A percentile compares a stretch with the other conserved stretches of the same genome.
Conservation (phyloP, 2,113 vertebrate species). For the Baryphthengus martii region DNA sequence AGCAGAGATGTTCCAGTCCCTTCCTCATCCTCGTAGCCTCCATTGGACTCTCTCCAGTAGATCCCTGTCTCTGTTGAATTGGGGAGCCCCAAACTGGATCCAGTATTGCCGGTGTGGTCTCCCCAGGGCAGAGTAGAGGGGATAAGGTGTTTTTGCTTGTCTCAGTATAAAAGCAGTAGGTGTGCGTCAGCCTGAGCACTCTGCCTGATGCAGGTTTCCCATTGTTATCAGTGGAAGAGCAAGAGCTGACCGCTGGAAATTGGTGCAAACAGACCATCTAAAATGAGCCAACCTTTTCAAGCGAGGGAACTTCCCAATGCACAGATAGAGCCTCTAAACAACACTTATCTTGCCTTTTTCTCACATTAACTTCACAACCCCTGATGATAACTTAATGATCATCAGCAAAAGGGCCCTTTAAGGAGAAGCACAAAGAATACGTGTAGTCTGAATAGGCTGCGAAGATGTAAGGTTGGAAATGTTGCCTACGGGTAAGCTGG, state of each 20-base stretch:
- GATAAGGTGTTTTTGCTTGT: not conserved
- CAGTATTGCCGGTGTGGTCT: too few species aligned
- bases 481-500: fast-evolving
- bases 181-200: not conserved
- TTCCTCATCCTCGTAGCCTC: too few species aligned
- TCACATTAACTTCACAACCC: not conserved
- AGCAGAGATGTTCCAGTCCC: too few species aligned
- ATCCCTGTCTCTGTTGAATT: too few species aligned
- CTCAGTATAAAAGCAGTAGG: not conserved
- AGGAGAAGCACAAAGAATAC: not conserved
- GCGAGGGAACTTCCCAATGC: not conserved
- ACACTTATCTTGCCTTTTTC: not conserved
- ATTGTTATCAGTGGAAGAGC: not conserved
- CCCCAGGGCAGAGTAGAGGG: too few species aligned
- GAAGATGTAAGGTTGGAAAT: not conserved
- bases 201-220: not conserved
- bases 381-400: not conserved
- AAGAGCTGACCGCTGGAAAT: not conserved
- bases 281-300: not conserved
- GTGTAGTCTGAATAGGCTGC: not conserved
- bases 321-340: not conserved
- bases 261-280: not conserved
- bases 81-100: too few species aligned
- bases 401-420: not conserved
- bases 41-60: too few species aligned